Conservation (phyloP, 2,113 vertebrate species). For the Emydura subglobosa region DNA sequence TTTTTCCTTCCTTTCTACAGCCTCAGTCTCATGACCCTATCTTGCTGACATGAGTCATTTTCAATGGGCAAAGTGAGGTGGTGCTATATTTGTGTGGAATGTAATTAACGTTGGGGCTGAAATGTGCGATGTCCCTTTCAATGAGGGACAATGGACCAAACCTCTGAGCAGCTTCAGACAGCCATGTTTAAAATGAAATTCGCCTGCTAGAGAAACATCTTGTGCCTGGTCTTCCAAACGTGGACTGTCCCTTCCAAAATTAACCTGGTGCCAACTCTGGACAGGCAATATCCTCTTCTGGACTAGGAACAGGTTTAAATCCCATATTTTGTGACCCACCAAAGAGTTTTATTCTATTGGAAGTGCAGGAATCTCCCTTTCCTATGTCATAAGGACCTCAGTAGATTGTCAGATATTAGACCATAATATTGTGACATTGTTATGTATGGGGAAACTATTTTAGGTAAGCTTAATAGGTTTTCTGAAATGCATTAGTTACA, state of each 20-base stretch:
- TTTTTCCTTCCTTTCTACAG: background rate
- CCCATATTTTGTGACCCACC: background rate
- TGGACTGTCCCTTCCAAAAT: background rate
- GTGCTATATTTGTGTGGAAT: background rate
- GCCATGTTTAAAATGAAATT: background rate
- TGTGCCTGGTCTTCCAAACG: background rate
- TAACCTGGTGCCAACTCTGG: too few relatives aligned
- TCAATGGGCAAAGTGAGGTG: background rate
- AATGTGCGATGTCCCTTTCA: background rate
- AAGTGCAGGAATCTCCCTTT: background rate
- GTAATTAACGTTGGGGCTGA: fast-evolving
- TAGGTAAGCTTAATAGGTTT: fast-evolving
- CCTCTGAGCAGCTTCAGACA: background rate
- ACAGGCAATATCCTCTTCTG: background rate
- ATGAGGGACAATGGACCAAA: background rate
- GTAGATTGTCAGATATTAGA: background rate
- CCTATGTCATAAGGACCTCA: fast-evolving
- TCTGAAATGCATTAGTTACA: background rate
- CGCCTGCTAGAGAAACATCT: background rate
- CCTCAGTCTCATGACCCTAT: background rate
- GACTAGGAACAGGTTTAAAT: fast-evolving
- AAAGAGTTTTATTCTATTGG: background rate
- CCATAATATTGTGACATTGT: fast-evolving
- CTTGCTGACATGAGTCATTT: background rate
- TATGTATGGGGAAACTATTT: fast-evolving